Percentiles rank a stretch among this genome's conserved stretches.
Conservation (phyloP, 2,113 vertebrate genomes). For the Reinhardtius hippoglossoides region DNA sequence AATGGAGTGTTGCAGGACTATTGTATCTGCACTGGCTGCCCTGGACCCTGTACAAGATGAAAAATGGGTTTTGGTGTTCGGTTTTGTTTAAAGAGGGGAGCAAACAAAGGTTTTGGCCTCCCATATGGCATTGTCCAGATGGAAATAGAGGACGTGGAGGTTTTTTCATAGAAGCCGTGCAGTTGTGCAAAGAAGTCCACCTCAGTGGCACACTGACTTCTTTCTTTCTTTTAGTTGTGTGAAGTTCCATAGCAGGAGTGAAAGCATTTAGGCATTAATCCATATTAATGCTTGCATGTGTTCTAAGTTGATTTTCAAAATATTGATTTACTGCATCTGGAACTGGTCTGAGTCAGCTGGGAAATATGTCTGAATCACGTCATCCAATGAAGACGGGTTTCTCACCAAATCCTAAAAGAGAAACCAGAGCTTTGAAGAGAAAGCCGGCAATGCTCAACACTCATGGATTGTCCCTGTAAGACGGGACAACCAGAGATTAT, state of each 20-base stretch:
- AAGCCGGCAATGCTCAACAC: conserved; percentile 7
- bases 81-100: conserved; percentile 21
- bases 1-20: conserved; percentile 48
- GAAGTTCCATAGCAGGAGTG: too few relatives aligned
- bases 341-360: conserved; percentile 48
- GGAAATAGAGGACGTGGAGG: conserved; percentile 44
- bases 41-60: conserved; percentile 18
- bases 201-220: too few relatives aligned
- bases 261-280: too few relatives aligned
- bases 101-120: conserved; percentile 38
- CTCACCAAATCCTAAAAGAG: conserved; percentile 11
- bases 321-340: conserved; percentile 32
- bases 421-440: conserved; percentile 34
- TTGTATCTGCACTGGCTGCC: conserved; percentile 42
- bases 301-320: neutral
- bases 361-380: conserved; percentile 52
- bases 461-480: too few relatives aligned
- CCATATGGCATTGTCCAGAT: conserved; percentile 41
- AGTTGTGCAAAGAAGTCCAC: neutral
- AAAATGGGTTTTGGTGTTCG: conserved; percentile 7
- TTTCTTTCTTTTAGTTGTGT: too few relatives aligned
- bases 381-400: conserved; percentile 17
- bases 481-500: too few relatives aligned
- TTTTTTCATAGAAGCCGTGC: conserved; percentile 42
- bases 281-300: neutral